Evolutionary conservation across 1,140 invertebrate species (phyloP), one percentile per base, ranked within the genome.

Genomic region (Epicauta chinensis): DNA sequence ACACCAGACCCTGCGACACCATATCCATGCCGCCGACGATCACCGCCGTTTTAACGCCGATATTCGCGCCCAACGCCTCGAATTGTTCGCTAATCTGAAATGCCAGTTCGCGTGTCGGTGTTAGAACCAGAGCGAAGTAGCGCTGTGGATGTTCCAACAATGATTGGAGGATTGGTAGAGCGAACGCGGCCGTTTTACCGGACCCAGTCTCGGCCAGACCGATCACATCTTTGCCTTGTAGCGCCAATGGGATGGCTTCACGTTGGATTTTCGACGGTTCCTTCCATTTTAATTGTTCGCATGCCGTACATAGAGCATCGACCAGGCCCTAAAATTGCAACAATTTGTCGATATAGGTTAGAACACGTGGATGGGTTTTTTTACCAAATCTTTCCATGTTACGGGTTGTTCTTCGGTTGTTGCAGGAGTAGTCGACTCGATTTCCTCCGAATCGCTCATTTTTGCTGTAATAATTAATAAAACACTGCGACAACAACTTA

Each of bases 21-120:
- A 97, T 97, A 67, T 98, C 94, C 80, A 98, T 95, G 2, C 97
- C 97, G 48, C 97, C 97, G 34, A 99, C 94, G 65, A 99, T 89
- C 1, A 97, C 93, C 56, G 84, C 91, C 78, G 87, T 90, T 79
- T 97, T 94, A 1, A 98, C 85, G 41, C 94, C 94, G 66, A 98
- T 94, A 53, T 75, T 77, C 13, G 85, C 73, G 65, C 82, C 89
- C 51, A 93, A 70, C n/a, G 93, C 92, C 73, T 94, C 89, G 78
- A 97, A 93, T 71, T 97, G 93, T 75, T 97, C 92, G 2, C 88
- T 88, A 60, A 97, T 97, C 75, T 97, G 93, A 67, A 93, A 91
- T 29, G 97, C 97, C 55, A 99, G 77, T 76, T 99, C 97, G 75
- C 97, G 78, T 0, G 97, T 99, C 12, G 97, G 97, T 16, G 96